These are phyloP conservation scores for Ctenopoma multispine DNA, from an alignment of 2,797 vertebrate genomes.

Conservation along the genomic window DNA sequence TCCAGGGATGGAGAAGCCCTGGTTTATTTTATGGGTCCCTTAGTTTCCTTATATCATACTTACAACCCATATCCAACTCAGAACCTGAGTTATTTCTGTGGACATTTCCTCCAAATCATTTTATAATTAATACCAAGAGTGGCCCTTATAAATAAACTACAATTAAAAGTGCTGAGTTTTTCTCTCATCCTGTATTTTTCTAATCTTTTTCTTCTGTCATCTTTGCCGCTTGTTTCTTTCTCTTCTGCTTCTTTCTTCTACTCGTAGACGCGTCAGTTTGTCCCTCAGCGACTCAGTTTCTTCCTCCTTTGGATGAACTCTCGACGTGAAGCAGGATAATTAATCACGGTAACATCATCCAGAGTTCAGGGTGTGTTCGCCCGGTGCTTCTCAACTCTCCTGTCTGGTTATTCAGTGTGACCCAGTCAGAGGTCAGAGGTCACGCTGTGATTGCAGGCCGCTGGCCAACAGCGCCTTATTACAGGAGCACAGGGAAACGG, in stretches of 20 bases:
- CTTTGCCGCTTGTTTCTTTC: neutral
- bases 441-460: conserved; percentile 14
- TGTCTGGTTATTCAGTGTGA: conserved; percentile 22
- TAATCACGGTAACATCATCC: neutral
- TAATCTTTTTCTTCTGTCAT: neutral
- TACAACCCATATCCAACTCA: neutral
- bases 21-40: neutral
- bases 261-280: neutral
- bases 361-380: conserved; percentile 26
- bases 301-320: conserved; percentile 7
- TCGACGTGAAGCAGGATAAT: conserved; percentile 16
- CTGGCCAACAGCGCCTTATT: conserved; percentile 24
- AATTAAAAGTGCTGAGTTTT: neutral
- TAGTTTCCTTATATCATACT: neutral
- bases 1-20: conserved; percentile 22
- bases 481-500: conserved; percentile 11
- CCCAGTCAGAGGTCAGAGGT: conserved; percentile 43
- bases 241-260: neutral
- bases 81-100: neutral
- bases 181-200: neutral
- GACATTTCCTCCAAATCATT: neutral
- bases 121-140: neutral
- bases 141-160: too few relatives aligned
- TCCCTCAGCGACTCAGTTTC: neutral
- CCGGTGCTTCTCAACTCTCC: neutral